A percentile compares a stretch with the other conserved stretches of the same genome.
phyloP scores from a whole-genome alignment of 1,140 invertebrate genomes.

The Procambarus clarkii region DNA sequence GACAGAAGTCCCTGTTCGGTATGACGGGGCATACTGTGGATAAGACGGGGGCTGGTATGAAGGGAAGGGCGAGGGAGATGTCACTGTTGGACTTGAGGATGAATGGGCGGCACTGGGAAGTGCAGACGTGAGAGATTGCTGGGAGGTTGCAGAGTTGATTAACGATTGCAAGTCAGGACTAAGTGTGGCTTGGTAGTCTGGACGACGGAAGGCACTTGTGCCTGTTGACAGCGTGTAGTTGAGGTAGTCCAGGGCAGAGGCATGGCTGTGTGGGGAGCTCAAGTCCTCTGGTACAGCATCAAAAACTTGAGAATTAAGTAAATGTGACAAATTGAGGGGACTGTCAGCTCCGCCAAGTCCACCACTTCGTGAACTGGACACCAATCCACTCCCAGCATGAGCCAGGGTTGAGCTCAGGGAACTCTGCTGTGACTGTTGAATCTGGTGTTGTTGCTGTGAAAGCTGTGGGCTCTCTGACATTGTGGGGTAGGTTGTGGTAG shows the following conservation, averaged over 20 bases:
- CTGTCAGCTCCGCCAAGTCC: constrained; percentile 8
- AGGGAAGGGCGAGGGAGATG: constrained; percentile 15
- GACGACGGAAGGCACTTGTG: constrained; percentile 48
- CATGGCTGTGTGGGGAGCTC: constrained; percentile 40
- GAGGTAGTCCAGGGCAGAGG: constrained; percentile 57
- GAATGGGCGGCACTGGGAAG: constrained; percentile 27
- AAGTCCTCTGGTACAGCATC: constrained; percentile 34
- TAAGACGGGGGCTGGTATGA: constrained; percentile 30
- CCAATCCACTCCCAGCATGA: constrained; percentile 14
- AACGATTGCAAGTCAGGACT: constrained; percentile 34
- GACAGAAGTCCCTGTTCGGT: constrained; percentile 35
- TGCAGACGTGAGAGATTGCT: constrained; percentile 1
- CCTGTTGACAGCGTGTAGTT: constrained; percentile 47
- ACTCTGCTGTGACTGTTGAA: constrained; percentile 39
- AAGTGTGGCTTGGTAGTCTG: constrained; percentile 44
- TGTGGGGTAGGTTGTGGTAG: neutral
- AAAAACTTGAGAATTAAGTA: constrained; percentile 22
- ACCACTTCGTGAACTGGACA: constrained; percentile 6
- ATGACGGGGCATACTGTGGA: constrained; percentile 33
- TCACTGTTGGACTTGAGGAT: constrained; percentile 17
- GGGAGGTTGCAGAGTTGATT: constrained; percentile 27
- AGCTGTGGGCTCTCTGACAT: constrained; percentile 33
- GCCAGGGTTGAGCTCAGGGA: constrained; percentile 32
- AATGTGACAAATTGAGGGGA: constrained; percentile 21
- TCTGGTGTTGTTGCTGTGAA: constrained; percentile 35